Base-by-base conservation (phyloP, 1,140 invertebrate species). In the Drosophila orosa region DNA sequence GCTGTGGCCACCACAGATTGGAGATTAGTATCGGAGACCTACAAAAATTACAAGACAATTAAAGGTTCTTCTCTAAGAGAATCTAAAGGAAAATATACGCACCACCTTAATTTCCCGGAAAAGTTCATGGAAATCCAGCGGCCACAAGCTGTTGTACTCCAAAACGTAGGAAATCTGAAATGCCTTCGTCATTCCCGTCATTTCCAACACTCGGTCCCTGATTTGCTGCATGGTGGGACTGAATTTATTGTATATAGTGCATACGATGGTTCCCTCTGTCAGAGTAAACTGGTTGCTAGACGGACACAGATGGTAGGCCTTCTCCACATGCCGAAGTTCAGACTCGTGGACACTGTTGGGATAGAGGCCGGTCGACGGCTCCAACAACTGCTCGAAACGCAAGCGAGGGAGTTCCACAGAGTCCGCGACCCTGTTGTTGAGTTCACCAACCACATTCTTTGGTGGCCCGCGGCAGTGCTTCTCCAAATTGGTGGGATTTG, bases 241-340 rank as follows among this genome's bases (percentile, higher is more conserved):
- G 6, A 58, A 68, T 9, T 7, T 44, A 25, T 68, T 50, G 9
- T 65, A 47, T 2, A 85, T 22, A 17, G 58, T 45, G 31, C 82
- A 85, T 4, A 69, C 83, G 2, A 1, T 25, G 13, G 78, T n/a
- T 5, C 42, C 68, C 0, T n/a, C 10, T 12, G 12, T 1, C 8
- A 65, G 25, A 5, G 42, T 12, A 3, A 82, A 54, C 8, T 19
- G 13, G 0, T 8, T 22, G 4, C 17, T 56, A 0, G 19, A 0
- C 0, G 63, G 63, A 12, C 82, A 85, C 0, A 7, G 8, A 1
- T 40, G 10, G 24, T 60, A 74, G 15, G 52, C 78, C 1, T 94
- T 91, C 92, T 98, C 97, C 45, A 99, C 95, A 5, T 95, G 93
- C 55, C 95, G 94, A 59, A 99, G 99, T 93, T 99, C 98, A 1